Evolutionary conservation across 2,888 invertebrate genomes (phyloP).

Genomic region (Litoditis marina): DNA sequence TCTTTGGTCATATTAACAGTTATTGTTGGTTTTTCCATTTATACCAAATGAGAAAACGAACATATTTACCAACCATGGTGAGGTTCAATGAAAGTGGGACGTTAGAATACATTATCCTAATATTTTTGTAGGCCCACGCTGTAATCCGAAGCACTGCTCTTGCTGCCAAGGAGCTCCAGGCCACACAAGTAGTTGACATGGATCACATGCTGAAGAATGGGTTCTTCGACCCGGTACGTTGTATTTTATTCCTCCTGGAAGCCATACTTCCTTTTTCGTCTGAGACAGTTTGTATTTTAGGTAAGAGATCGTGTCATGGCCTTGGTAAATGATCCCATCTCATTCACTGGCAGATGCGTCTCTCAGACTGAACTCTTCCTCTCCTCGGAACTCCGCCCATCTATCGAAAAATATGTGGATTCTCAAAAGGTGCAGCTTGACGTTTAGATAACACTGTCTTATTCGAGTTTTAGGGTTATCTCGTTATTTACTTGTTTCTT

Average conservation of each 20-base stretch:
- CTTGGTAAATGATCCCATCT: constrained; percentile 47
- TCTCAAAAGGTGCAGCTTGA: constrained; percentile 27
- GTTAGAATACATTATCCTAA: not conserved
- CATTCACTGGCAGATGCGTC: constrained; percentile 51
- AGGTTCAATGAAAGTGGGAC: no score
- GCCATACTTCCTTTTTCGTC: not conserved
- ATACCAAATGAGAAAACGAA: no score
- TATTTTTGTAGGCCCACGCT: constrained; percentile 45
- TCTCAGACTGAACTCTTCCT: constrained; percentile 43
- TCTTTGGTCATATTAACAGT: no score
- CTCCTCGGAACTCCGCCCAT: constrained; percentile 41
- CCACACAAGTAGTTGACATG: constrained; percentile 32
- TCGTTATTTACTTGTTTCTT: no score
- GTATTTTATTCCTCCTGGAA: not conserved
- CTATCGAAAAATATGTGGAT: constrained; percentile 28
- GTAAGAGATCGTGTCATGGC: constrained; percentile 48
- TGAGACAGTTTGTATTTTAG: constrained; percentile 19
- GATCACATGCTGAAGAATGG: constrained; percentile 46
- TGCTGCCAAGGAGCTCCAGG: constrained; percentile 39
- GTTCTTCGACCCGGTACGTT: constrained; percentile 49
- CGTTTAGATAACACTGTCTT: constrained; percentile 18
- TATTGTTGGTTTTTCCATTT: no score
- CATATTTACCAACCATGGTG: no score
- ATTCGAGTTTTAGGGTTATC: no score
- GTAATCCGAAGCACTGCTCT: constrained; percentile 52